Evolutionary conservation across 2,888 invertebrate genomes (phyloP), one percentile per base, ranked within the genome.

Genomic region (Drosophila tripunctata): DNA sequence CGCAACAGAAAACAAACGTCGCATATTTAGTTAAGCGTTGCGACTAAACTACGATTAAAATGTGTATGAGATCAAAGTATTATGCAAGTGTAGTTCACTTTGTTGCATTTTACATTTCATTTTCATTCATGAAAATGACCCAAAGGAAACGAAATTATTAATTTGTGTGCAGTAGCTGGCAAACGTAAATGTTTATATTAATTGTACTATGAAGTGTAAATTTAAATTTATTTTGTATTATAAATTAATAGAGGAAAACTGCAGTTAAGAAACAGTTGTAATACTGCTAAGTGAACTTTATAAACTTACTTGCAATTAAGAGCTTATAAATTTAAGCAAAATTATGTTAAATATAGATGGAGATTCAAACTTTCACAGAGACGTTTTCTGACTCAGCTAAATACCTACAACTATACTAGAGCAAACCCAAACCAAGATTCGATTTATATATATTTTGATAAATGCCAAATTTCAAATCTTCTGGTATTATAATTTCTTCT

Each of bases 11-110:
- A 30, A 12, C 22, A 48, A 7, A 30, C 27, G 10, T 43, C 24
- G 19, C 57, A 22, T 15, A 36, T 30, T 48, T 44, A 36, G 36
- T 48, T 44, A 56, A 44, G 27, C 50, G 43, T 44, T 43, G 41
- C 30, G 36, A 21, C 45, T 48, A 35, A 48, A 57, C 43, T 60
- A 21, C 27, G 41, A 14, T 36, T 51, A 64, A 35, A 40, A 30
- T 45, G 40, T 38, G 45, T 40, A 47, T 30, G 41, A 43, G 51
- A 55, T 75, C 63, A 68, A 48, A 48, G 58, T 40, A 58, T 58
- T 56, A 55, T 17, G 31, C 14, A 47, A 22, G 22, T 33, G 19
- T 47, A 31, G 15, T 30, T 22, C 22, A 12, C 30, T 45, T 41
- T 27, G 12, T 4, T 17, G 27, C 21, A n/a, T 14, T 45, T 55